Percentiles rank a stretch among this genome's conserved stretches.
Conservation (phyloP, 2,888 invertebrate genomes). For the Thereva nobilitata region DNA sequence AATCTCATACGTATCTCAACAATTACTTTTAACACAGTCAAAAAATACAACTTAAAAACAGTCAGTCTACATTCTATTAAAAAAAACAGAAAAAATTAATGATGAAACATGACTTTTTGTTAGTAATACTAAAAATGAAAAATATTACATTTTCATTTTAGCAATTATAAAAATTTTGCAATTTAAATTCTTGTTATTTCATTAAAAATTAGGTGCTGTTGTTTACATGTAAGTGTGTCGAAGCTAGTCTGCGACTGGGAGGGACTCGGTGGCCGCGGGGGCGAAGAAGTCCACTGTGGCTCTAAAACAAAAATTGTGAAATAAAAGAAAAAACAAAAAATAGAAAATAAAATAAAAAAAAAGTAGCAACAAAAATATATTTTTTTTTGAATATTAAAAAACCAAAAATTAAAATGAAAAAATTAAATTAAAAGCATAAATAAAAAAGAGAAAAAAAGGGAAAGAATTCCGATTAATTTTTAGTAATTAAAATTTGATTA, state of each 20-base stretch:
- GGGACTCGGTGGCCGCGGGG: slow-evolving; percentile 60
- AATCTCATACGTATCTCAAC: too few relatives aligned
- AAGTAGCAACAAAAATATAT: slow-evolving; percentile 9
- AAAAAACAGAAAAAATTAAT: too few relatives aligned
- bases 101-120: too few relatives aligned
- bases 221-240: slow-evolving; percentile 61
- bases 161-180: slow-evolving; percentile 1
- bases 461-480: slow-evolving; percentile 24
- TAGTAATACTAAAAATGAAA: too few relatives aligned
- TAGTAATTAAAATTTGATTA: too few relatives aligned
- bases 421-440: slow-evolving; percentile 1
- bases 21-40: too few relatives aligned
- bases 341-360: slow-evolving; percentile 42
- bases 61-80: too few relatives aligned
- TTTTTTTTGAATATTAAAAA: background rate
- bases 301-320: slow-evolving; percentile 56
- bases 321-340: slow-evolving; percentile 44
- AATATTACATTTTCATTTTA: too few relatives aligned
- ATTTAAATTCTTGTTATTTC: slow-evolving; percentile 42
- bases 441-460: slow-evolving; percentile 6
- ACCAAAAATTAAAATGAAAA: background rate
- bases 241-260: slow-evolving; percentile 61
- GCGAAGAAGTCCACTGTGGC: slow-evolving; percentile 61
- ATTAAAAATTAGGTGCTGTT: slow-evolving; percentile 44
- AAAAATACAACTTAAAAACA: too few relatives aligned